phyloP scores from a whole-genome alignment of 2,113 vertebrate genomes.

The Hemibates koningsi region DNA sequence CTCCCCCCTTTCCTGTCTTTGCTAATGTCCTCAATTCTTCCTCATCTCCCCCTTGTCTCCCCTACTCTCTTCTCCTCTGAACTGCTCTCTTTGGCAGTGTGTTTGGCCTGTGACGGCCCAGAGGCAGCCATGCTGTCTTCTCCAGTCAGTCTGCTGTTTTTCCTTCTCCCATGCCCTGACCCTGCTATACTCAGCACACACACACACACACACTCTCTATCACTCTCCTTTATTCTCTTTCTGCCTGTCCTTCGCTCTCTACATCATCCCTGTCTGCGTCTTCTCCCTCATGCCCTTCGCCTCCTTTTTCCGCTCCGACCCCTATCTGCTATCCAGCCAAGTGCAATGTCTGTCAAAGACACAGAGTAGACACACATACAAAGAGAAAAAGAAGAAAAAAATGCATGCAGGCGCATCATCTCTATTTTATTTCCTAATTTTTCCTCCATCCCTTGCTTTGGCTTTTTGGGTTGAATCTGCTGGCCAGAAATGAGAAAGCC shows the following conservation, averaged over 20 bases:
- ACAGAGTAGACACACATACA: background rate
- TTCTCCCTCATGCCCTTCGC: background rate
- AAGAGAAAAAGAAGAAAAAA: background rate
- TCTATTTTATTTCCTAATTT: background rate
- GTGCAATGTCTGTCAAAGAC: slow-evolving; percentile 33
- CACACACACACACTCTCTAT: background rate
- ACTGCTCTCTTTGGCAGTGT: slow-evolving; percentile 56
- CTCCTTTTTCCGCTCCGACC: background rate
- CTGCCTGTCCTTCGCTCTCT: background rate
- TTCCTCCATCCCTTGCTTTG: background rate
- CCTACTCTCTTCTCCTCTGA: slow-evolving; percentile 21
- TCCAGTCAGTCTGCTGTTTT: slow-evolving; percentile 53
- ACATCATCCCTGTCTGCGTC: slow-evolving; percentile 9
- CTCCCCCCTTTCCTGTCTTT: background rate
- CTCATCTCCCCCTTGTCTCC: background rate
- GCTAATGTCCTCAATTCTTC: slow-evolving; percentile 29
- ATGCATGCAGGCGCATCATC: background rate
- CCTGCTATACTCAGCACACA: slow-evolving; percentile 36
- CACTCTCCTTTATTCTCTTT: background rate
- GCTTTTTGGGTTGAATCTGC: slow-evolving; percentile 24
- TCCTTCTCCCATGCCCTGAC: slow-evolving; percentile 47
- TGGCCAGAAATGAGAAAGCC: background rate
- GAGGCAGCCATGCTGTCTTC: slow-evolving; percentile 62
- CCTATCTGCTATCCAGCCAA: slow-evolving; percentile 22
- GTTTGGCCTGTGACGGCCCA: slow-evolving; percentile 61